These are phyloP conservation scores for Malurus elegans DNA, from an alignment of 2,113 vertebrate species.

Conservation along the genomic window DNA sequence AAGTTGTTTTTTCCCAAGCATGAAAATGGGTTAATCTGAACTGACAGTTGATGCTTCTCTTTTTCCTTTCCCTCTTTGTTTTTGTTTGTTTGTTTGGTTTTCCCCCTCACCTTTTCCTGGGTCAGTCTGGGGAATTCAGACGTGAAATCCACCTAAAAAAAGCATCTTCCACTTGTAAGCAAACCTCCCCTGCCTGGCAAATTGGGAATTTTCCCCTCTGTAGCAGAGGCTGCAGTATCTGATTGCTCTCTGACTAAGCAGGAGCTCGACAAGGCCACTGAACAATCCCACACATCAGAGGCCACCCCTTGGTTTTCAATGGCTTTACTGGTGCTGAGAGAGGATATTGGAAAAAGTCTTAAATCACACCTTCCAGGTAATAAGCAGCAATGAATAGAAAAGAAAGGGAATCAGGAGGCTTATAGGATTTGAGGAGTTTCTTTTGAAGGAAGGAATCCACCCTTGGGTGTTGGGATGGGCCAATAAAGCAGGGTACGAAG, in stretches of 20 bases:
- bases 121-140: not conserved
- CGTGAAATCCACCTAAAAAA: not conserved
- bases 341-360: not conserved
- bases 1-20: accelerated
- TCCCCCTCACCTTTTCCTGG: not conserved
- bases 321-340: not conserved
- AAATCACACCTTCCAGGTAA: slow-evolving; percentile 35
- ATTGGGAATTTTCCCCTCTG: not conserved
- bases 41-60: not conserved
- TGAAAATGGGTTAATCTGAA: not conserved
- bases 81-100: not conserved
- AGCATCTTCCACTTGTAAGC: not conserved
- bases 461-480: not conserved
- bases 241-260: not conserved
- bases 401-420: slow-evolving; percentile 1
- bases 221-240: not conserved
- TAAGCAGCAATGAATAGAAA: slow-evolving; percentile 22
- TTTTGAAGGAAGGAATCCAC: not conserved
- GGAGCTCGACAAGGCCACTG: not conserved
- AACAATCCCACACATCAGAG: not conserved
- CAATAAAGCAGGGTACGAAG: slow-evolving; percentile 32
- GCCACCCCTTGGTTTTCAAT: not conserved
- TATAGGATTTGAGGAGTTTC: slow-evolving; percentile 34
- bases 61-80: not conserved
- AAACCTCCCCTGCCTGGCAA: not conserved